Conservation (phyloP, 37 sponge, comb jelly and placozoan genomes). For the Mnemiopsis leidyi region DNA sequence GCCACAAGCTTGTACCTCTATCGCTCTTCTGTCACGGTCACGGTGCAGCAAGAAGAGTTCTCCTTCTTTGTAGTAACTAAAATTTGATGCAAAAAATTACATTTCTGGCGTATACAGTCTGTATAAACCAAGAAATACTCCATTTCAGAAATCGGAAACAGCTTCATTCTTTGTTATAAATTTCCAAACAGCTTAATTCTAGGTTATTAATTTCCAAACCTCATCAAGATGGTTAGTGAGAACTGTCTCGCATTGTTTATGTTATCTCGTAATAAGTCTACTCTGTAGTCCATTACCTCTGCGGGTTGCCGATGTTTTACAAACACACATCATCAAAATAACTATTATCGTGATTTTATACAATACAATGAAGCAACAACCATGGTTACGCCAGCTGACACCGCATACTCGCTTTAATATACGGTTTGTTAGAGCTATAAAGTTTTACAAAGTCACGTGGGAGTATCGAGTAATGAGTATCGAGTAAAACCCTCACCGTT, state of each 20-base stretch:
- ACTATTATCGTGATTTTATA: too few species aligned
- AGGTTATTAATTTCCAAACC: background rate
- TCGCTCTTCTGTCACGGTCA: background rate
- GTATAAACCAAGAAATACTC: background rate
- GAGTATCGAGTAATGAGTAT: too few species aligned
- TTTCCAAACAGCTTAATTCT: background rate
- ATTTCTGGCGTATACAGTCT: background rate
- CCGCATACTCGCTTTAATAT: too few species aligned
- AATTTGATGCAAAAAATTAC: background rate
- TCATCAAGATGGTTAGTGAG: background rate
- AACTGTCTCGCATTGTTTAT: background rate
- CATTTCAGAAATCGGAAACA: background rate
- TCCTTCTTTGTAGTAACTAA: background rate
- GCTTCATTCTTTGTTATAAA: background rate
- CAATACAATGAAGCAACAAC: too few species aligned
- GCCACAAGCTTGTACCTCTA: background rate
- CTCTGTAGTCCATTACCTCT: background rate
- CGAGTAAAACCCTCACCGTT: too few species aligned
- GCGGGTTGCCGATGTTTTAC: too few species aligned
- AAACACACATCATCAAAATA: too few species aligned
- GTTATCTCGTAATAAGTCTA: background rate
- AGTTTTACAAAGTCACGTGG: too few species aligned
- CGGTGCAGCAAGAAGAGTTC: background rate
- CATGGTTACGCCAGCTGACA: too few species aligned
- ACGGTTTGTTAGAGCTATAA: too few species aligned